Percentiles rank a stretch among this genome's conserved stretches.
phyloP scores from a whole-genome alignment of 2,888 invertebrate genomes.

The Tenthredo amoena region DNA sequence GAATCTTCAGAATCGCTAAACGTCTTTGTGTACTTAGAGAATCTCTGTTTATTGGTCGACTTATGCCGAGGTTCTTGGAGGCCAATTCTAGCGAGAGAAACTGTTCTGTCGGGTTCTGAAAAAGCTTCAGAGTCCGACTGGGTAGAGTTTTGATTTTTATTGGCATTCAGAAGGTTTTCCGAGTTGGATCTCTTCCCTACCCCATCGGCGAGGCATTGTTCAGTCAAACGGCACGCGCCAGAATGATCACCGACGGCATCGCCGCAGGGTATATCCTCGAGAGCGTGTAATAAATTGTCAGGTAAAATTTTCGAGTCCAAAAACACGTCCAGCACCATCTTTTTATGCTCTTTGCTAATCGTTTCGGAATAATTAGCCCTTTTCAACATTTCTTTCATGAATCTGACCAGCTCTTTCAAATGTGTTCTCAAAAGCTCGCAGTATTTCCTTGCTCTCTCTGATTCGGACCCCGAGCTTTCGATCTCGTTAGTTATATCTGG shows the following conservation, averaged over 20 bases:
- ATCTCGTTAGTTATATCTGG: slow-evolving; percentile 66
- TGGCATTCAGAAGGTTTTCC: slow-evolving; percentile 62
- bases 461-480: slow-evolving; percentile 60
- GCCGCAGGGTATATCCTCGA: slow-evolving; percentile 64
- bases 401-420: slow-evolving; percentile 72
- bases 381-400: slow-evolving; percentile 73
- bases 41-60: slow-evolving; percentile 62
- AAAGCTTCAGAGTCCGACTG: slow-evolving; percentile 90
- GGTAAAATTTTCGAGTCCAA: slow-evolving; percentile 72
- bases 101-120: slow-evolving; percentile 92
- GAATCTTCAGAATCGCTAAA: slow-evolving; percentile 76
- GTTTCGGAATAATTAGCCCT: slow-evolving; percentile 63
- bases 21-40: slow-evolving; percentile 68
- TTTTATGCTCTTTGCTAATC: slow-evolving; percentile 66
- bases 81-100: slow-evolving; percentile 90
- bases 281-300: slow-evolving; percentile 69
- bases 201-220: slow-evolving; percentile 53
- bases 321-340: slow-evolving; percentile 70
- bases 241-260: slow-evolving; percentile 54
- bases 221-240: not conserved
- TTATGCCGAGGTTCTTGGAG: slow-evolving; percentile 78
- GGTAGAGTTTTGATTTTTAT: slow-evolving; percentile 64
- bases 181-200: slow-evolving; percentile 66
- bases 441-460: slow-evolving; percentile 66
- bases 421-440: slow-evolving; percentile 72